Conservation (phyloP, 2,113 vertebrate genomes). For the Hydrolagus affinis region DNA sequence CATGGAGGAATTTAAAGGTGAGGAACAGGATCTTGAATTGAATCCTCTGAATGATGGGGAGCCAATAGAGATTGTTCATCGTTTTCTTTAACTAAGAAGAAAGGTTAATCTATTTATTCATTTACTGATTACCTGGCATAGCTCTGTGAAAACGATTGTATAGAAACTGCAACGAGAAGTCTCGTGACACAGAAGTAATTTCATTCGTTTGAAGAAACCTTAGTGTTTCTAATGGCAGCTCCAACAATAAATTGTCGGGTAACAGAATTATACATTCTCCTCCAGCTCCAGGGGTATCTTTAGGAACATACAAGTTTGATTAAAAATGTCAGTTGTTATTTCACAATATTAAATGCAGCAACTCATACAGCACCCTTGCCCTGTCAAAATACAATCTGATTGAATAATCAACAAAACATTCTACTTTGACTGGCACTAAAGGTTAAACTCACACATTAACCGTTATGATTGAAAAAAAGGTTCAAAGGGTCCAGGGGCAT, state of each 20-base stretch:
- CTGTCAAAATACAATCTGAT: no score
- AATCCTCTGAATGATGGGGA: no score
- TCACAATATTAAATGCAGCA: no score
- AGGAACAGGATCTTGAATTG: no score
- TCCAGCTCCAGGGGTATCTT: conserved; percentile 40
- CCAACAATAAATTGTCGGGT: conserved; percentile 59
- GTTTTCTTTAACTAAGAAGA: neutral
- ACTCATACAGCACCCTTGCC: no score
- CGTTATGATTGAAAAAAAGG: no score
- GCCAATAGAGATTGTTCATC: neutral
- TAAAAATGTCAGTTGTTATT: neutral
- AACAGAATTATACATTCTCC: conserved; percentile 59
- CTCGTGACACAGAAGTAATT: conserved; percentile 63
- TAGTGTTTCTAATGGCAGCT: conserved; percentile 70
- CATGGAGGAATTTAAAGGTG: no score
- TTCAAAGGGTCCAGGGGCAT: no score
- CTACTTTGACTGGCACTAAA: no score
- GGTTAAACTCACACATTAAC: no score
- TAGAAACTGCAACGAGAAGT: conserved; percentile 74
- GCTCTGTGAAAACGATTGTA: conserved; percentile 55
- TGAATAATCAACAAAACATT: no score
- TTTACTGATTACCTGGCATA: conserved; percentile 47
- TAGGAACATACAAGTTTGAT: neutral
- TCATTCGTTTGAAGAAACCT: conserved; percentile 49
- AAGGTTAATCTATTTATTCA: neutral